Evolutionary conservation across 2,113 vertebrate genomes (phyloP), one percentile per base, ranked within the genome.

Genomic region (Noctilio leporinus): DNA sequence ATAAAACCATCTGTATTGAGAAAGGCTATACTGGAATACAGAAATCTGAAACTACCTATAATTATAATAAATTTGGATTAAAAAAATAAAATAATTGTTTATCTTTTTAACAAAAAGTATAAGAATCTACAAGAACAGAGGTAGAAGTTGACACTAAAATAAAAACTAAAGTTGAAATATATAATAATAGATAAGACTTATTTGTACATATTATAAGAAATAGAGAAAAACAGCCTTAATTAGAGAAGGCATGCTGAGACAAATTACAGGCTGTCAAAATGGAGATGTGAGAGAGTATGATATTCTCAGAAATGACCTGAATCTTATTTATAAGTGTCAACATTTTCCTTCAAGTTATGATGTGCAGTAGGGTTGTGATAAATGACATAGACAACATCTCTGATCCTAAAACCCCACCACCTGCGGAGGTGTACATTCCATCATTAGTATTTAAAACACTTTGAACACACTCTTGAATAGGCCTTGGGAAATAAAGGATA

Each of bases 1-100:
- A 89, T 96, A 94, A 91, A 96, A 95, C 45, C 80, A 33, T 62
- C 77, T 35, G 10, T 93, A 80, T 30, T 53, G 19, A 86, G 62
- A 87, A 86, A 89, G 9, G 10, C 16, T 95, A 45, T 73, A 17
- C 35, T 91, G 51, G 35, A 93, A 86, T 70, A 78, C 3, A 87
- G 40, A 89, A 89, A 17, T 19, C 40, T 69, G 2, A 0, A 93
- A 20, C 30, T 49, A 77, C 11, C 22, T 87, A 35, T 51, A 94
- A 81, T 82, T 89, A 88, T 30, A 92, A 81, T 82, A 26, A 82
- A 43, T 88, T 69, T 51, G 24, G 33, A 82, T 89, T 69, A 92
- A 75, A 85, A n/a, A 53, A 55, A 7, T 5, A 26, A 69, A 87
- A 70, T 16, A 5, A 51, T 40, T 22, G 65, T 87, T 62, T 7